Evolutionary conservation across 2,888 invertebrate genomes (phyloP).

Genomic region (Ectemnius cavifrons): DNA sequence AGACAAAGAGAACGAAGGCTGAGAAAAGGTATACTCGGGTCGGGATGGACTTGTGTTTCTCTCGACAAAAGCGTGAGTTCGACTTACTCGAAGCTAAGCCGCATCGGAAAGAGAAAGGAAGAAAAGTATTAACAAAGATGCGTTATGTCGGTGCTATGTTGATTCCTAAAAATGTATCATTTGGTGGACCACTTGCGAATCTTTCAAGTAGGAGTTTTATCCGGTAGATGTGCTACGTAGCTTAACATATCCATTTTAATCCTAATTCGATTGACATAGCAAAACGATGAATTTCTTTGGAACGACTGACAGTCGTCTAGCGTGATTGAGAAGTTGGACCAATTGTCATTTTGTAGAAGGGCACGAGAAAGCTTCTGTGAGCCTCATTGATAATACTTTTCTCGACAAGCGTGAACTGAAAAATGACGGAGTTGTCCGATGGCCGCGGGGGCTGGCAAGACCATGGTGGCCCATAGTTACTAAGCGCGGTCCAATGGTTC

Average conservation of each 20-base stretch:
- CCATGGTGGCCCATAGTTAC: conserved; percentile 54
- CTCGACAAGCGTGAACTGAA: background rate
- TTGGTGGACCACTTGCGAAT: conserved; percentile 30
- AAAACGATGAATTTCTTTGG: background rate
- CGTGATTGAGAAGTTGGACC: conserved; percentile 13
- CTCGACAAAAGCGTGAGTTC: conserved; percentile 47
- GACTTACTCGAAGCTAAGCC: conserved; percentile 14
- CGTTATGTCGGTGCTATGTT: background rate
- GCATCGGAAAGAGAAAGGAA: background rate
- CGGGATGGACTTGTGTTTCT: conserved; percentile 26
- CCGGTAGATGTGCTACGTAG: background rate
- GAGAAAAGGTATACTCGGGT: conserved; percentile 24
- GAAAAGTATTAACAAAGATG: conserved; percentile 19
- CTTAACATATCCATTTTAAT: conserved; percentile 1
- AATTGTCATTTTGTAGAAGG: conserved; percentile 12
- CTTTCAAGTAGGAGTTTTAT: conserved; percentile 5
- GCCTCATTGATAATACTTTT: conserved; percentile 31
- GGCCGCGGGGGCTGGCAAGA: conserved; percentile 53
- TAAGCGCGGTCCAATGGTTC: conserved; percentile 75
- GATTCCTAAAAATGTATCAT: conserved; percentile 2
- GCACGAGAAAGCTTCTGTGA: background rate
- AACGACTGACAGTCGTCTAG: too few relatives aligned
- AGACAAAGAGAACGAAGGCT: conserved; percentile 14
- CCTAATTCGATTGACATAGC: background rate
- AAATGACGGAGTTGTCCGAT: background rate